Evolutionary conservation across 2,797 vertebrate genomes (phyloP), one percentile per base, ranked within the genome.

Genomic region (Sandelia bainsii): DNA sequence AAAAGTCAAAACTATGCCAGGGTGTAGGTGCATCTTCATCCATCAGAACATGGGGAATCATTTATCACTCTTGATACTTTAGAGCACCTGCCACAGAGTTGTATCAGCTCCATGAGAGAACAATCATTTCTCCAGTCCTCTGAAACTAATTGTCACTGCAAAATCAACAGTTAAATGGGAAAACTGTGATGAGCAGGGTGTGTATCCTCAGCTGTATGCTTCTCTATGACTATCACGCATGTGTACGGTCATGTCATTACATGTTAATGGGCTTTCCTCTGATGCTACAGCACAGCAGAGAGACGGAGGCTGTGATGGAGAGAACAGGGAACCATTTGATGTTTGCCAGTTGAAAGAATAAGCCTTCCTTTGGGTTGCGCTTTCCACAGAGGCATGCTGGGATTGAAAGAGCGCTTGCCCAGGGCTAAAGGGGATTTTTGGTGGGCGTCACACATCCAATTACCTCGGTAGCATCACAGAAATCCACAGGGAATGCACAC

Each of bases 381-480:
- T 83, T 90, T 88, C 84, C 85, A 87, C 84, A 88, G 87, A 91
- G 87, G 86, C 89, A 91, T 83, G 91, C 89, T 91, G 90, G 89
- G 91, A 93, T 88, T 89, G 89, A 91, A 86, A 90, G 89, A 90
- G 89, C 80, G 83, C 89, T 91, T 84, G 91, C 92, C 92, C 90
- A 75, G 69, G 90, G 92, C 89, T 91, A 87, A 91, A 89, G 83
- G 92, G 82, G 91, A 91, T 92, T 94, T 93, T 91, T 90, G 91
- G 90, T 92, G 89, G 90, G 92, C 86, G 90, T 90, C 91, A 89
- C 89, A 89, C 90, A 89, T 92, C 90, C 92, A 93, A 93, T 93
- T 93, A 93, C 91, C 91, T 90, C 79, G 62, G 88, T 77, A 87
- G 87, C 86, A 90, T 90, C 90, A 84, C 75, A 90, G 83, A 86